Base-by-base conservation (phyloP, 2,888 invertebrate genomes). In the Caenorhabditis zanzibari region DNA sequence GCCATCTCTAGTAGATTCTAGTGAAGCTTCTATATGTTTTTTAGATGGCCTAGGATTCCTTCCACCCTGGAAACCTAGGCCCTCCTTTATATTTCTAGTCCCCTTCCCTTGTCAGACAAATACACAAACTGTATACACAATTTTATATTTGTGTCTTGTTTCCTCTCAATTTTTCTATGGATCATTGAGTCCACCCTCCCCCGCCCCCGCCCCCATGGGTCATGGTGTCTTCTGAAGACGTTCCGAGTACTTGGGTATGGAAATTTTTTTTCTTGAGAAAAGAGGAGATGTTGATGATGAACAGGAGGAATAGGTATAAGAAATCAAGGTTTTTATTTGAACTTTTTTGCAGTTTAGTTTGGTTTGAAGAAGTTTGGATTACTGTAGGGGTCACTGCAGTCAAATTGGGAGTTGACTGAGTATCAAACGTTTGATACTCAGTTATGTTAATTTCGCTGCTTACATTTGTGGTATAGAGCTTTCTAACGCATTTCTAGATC, bases 201-300 rank as follows among this genome's bases (percentile, higher is more conserved):
- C 47, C 14, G 16, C 5, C 6, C 19, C 16, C 14, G 1, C 6
- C 19, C 16, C 14, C 19, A 22, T 26, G 22, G 19, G 35, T 32
- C 32, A n/a, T n/a, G 35, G 35, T 16, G 1, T 19, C 19, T 26
- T 19, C 19, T 14, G 52, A 24, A 54, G 54, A 26, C 19, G 69
- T 69, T 69, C 69, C 69, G 69, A 69, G 69, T 69, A 69, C 69
- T 69, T 69, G 69, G 44, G 24, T 69, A 69, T 69, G 68, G 68
- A 54, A 68, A 68, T 68, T 68, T 28, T 0, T 10, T 1, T 52
- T 14, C 0, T 24, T 7, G 16, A 14, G 28, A 28, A 16, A 56
- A n/a, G n/a, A 58, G n/a, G n/a, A 32, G 32, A 32, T 54, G 54
- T 24, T 54, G 19, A 22, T 22, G 54, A 54, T 22, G 26, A 22